Conservation (phyloP, 2,113 vertebrate species). For the Lamprologus sp. region DNA sequence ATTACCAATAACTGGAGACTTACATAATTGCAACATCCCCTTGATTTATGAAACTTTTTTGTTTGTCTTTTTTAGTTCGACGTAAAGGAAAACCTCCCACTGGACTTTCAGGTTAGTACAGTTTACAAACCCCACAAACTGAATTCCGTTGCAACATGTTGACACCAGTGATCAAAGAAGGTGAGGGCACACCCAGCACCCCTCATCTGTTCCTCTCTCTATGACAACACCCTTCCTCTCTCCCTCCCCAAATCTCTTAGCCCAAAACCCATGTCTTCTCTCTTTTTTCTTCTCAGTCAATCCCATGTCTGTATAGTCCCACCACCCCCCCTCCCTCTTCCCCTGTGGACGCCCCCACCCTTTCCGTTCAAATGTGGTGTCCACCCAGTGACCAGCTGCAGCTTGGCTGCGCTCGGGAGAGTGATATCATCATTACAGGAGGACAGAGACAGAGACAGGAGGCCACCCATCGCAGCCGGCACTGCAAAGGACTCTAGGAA, state of each 20-base stretch:
- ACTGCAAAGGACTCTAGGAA: not conserved
- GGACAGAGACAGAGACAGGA: not conserved
- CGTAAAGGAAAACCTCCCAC: not conserved
- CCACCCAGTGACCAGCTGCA: constrained; percentile 43
- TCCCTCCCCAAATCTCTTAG: constrained; percentile 4
- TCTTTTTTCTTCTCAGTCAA: not conserved
- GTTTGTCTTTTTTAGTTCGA: not conserved
- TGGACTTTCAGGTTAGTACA: not conserved
- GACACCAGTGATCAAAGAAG: constrained; percentile 53
- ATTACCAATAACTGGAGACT: not conserved
- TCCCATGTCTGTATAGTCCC: constrained; percentile 5
- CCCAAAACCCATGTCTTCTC: not conserved
- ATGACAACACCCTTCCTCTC: constrained; percentile 59
- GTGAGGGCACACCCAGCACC: constrained; percentile 49
- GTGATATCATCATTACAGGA: constrained; percentile 25
- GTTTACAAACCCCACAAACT: not conserved
- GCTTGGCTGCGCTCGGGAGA: not conserved
- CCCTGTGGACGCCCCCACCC: constrained; percentile 22
- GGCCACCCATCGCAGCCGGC: not conserved
- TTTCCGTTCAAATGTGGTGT: constrained; percentile 25
- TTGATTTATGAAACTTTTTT: not conserved
- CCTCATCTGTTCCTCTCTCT: constrained; percentile 39
- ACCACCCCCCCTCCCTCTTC: not conserved
- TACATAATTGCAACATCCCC: not conserved
- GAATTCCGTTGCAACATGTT: constrained; percentile 21